These are phyloP conservation scores for Limenitis camilla DNA, from an alignment of 2,888 invertebrate species.

Conservation along the genomic window DNA sequence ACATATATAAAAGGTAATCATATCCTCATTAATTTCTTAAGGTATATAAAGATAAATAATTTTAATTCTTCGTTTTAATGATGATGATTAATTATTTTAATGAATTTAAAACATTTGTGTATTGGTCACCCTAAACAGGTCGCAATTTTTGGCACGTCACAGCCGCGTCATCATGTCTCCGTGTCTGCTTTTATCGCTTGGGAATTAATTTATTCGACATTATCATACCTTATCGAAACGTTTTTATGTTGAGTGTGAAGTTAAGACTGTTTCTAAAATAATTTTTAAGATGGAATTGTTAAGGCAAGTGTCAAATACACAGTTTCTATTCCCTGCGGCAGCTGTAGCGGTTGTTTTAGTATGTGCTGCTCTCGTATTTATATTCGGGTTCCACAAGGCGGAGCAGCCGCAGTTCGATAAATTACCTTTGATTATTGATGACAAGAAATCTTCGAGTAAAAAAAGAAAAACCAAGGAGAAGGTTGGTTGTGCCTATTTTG, in stretches of 20 bases:
- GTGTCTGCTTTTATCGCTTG: constrained; percentile 72
- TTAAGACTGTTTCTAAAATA: constrained; percentile 45
- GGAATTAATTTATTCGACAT: constrained; percentile 68
- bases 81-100: background rate
- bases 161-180: constrained; percentile 80
- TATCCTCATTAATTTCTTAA: too few relatives aligned
- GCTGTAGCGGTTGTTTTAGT: constrained; percentile 79
- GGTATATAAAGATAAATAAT: too few relatives aligned
- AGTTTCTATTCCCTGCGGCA: constrained; percentile 72
- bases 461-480: constrained; percentile 83
- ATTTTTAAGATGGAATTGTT: constrained; percentile 74
- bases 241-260: constrained; percentile 63
- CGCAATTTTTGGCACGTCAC: constrained; percentile 76
- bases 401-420: constrained; percentile 88
- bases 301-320: constrained; percentile 73
- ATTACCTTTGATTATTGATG: constrained; percentile 76
- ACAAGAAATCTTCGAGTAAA: constrained; percentile 79
- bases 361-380: constrained; percentile 83
- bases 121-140: constrained; percentile 24
- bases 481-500: constrained; percentile 56
- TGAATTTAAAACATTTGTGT: background rate
- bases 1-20: too few relatives aligned
- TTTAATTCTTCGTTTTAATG: too few relatives aligned
- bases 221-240: constrained; percentile 65
- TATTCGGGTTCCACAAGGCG: constrained; percentile 85